Evolutionary conservation across 92 coral and sea anemone species (phyloP), one percentile per base, ranked within the genome.

Genomic region (Siderastrea siderea): DNA sequence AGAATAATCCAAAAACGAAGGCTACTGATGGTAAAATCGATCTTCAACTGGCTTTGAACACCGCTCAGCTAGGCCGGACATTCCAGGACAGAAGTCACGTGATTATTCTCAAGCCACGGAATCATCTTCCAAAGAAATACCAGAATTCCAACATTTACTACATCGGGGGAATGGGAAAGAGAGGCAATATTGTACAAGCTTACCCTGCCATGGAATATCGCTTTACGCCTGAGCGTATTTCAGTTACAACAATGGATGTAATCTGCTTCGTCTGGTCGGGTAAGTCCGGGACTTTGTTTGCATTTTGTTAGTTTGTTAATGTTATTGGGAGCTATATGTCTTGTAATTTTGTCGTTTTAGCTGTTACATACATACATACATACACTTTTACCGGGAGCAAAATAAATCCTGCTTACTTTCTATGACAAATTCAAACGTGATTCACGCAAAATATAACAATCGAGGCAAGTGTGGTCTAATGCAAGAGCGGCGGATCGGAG

Each of bases 251-350:
- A 44, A 51, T 67, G n/a, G 86, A 81, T 81, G 77, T 81, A 43
- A 64, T 81, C 63, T 81, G 86, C 19, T 81, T 81, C 47, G 86
- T 53, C 12, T 81, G 86, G 86, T 81, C 86, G 14, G 86, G 86
- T 81, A 50, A 81, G 86, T 17, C 62, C 7, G 47, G 3, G 38
- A 26, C 38, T 26, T 26, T 26, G 38, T 26, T 26, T 26, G 0
- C 38, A 26, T 26, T 26, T 26, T 26, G 38, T 26, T 26, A 26
- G 38, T 26, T 26, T 26, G 38, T 26, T 26, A 26, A 26, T 26
- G 38, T 26, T 26, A 26, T 26, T 26, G 38, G 38, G 38, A 26
- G 38, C 38, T 26, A 26, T 26, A 26, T 26, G 38, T 26, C 38
- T 26, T 26, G 38, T 26, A 26, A 26, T 26, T 26, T 26, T 26